Evolutionary conservation across 2,888 invertebrate genomes (phyloP).

Genomic region (Acleris emargana): DNA sequence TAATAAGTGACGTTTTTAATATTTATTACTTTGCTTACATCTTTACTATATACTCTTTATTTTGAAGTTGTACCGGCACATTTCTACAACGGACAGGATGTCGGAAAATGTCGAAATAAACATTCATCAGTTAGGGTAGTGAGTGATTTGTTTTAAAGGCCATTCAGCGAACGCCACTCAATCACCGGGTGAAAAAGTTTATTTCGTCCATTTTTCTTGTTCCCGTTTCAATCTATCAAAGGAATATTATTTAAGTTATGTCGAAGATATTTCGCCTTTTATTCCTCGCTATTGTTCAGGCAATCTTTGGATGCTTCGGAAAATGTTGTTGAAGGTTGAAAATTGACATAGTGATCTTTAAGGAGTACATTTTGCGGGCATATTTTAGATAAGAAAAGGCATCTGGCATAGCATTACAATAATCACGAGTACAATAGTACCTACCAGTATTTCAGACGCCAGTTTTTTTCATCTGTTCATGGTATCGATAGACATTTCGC

Average conservation of each 20-base stretch:
- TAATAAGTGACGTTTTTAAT: no score
- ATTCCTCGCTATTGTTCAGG: constrained; percentile 14
- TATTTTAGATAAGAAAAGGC: no score
- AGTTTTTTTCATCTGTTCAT: no score
- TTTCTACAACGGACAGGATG: neutral
- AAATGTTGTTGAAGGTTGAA: no score
- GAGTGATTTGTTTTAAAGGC: constrained; percentile 22
- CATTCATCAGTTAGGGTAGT: constrained; percentile 12
- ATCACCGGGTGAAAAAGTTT: constrained; percentile 24
- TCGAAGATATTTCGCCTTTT: constrained; percentile 23
- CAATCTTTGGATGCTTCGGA: constrained; percentile 10
- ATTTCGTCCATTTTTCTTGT: constrained; percentile 23
- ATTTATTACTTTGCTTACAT: no score
- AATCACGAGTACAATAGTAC: no score
- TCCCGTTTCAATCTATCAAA: constrained; percentile 23
- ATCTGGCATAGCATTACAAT: no score
- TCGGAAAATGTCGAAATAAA: constrained; percentile 3
- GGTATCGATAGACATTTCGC: no score
- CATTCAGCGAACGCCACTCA: constrained; percentile 27
- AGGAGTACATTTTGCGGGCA: no score
- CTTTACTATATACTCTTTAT: no score
- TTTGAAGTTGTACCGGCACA: neutral
- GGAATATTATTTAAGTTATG: constrained; percentile 28
- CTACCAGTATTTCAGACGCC: no score
- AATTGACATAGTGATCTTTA: no score